Conservation (phyloP, 2,888 invertebrate genomes). For the Lasioglossum marginatum region DNA sequence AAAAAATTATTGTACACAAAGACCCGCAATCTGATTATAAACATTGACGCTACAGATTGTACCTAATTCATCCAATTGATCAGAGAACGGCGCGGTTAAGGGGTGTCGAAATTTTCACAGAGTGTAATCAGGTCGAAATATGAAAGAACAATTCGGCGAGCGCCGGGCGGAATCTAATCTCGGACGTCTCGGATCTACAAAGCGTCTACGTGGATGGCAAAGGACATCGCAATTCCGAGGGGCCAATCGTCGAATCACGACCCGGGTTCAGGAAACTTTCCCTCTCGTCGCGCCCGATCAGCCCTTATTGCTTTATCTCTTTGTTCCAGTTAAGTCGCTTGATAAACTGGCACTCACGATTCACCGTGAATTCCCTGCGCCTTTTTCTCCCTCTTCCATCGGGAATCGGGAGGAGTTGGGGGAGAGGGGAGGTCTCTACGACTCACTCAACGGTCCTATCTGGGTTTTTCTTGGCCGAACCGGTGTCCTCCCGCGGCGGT, state of each 20-base stretch:
- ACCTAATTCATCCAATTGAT: neutral
- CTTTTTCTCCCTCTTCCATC: conserved; percentile 10
- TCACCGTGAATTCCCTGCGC: conserved; percentile 33
- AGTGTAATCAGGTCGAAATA: neutral
- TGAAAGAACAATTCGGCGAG: neutral
- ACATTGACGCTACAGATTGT: neutral
- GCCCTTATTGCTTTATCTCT: conserved; percentile 53
- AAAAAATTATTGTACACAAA: neutral
- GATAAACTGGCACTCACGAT: conserved; percentile 58
- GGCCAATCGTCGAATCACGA: conserved; percentile 12
- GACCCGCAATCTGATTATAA: neutral
- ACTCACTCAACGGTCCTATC: conserved; percentile 21
- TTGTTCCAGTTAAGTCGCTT: conserved; percentile 64
- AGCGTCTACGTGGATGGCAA: neutral
- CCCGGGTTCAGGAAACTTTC: conserved; percentile 55
- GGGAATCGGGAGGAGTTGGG: neutral
- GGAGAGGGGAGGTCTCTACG: neutral
- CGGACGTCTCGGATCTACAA: neutral
- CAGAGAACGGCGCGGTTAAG: neutral
- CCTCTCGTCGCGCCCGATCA: conserved; percentile 45
- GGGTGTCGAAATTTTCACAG: neutral
- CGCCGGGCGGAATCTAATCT: neutral
- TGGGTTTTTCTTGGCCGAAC: neutral
- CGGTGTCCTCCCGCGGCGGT: conserved; percentile 5
- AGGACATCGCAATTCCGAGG: neutral